phyloP scores from a whole-genome alignment of 30 jellyfish, hydroid and myxozoan genomes.

The Aurelia sp. region DNA sequence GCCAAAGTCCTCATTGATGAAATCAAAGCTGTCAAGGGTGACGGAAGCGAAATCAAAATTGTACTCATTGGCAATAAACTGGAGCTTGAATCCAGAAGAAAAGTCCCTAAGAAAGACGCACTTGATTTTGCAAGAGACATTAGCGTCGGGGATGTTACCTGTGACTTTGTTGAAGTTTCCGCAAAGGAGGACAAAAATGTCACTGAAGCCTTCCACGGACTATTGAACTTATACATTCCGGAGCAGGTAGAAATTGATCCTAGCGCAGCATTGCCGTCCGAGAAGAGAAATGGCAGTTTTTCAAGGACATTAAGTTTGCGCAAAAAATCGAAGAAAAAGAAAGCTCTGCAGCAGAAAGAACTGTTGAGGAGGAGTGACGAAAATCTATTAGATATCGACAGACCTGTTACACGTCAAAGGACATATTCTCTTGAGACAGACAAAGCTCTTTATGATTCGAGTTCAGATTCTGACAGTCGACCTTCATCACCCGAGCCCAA shows the following conservation, averaged over 20 bases:
- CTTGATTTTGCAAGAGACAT: conserved; percentile 63
- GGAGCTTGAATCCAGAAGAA: conserved; percentile 72
- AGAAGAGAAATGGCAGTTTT: conserved; percentile 61
- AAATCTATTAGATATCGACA: conserved; percentile 43
- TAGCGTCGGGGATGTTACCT: conserved; percentile 67
- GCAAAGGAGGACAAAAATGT: conserved; percentile 82
- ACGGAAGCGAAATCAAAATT: conserved; percentile 71
- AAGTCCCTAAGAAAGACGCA: conserved; percentile 72
- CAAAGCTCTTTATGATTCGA: conserved; percentile 11
- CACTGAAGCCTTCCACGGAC: conserved; percentile 70
- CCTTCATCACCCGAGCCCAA: conserved; percentile 46
- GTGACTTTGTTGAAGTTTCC: conserved; percentile 84
- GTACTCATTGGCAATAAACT: conserved; percentile 87
- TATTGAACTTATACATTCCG: conserved; percentile 83
- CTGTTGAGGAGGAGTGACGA: conserved; percentile 58
- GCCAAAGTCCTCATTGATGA: conserved; percentile 82
- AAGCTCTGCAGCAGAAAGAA: conserved; percentile 21
- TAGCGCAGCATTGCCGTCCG: conserved; percentile 4
- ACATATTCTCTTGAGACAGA: conserved; percentile 45
- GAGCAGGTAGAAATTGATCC: conserved; percentile 41
- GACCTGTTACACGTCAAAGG: conserved; percentile 31
- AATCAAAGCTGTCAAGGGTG: conserved; percentile 66
- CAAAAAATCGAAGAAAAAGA: conserved; percentile 27
- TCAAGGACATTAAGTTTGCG: conserved; percentile 44
- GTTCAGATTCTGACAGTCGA: conserved; percentile 68